Conservation (phyloP, 37 sponge, comb jelly and placozoan genomes). For the Spongilla lacustris region DNA sequence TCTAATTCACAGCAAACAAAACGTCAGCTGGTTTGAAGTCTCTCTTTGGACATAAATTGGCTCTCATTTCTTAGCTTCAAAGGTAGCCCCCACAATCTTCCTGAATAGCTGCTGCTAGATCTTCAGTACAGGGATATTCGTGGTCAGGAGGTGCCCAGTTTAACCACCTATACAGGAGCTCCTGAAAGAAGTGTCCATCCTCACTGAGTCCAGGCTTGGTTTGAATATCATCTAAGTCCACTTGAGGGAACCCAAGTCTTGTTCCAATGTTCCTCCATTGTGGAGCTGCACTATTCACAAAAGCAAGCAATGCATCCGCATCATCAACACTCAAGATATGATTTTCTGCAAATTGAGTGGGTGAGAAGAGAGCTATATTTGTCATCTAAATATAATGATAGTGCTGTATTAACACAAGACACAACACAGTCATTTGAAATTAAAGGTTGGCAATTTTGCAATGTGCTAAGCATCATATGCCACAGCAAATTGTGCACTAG, state of each 20-base stretch:
- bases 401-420: too few species aligned
- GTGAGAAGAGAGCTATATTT: too few species aligned
- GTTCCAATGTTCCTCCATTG: background rate
- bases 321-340: background rate
- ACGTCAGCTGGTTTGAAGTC: too few species aligned
- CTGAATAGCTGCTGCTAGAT: background rate
- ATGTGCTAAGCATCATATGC: too few species aligned
- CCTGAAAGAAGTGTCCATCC: background rate
- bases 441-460: too few species aligned
- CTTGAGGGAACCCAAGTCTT: background rate
- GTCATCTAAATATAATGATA: too few species aligned
- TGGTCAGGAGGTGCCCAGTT: background rate
- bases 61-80: background rate
- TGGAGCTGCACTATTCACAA: background rate
- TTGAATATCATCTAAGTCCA: background rate
- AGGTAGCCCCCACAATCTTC: background rate
- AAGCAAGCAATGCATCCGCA: background rate
- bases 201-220: background rate
- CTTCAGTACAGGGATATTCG: background rate
- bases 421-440: too few species aligned
- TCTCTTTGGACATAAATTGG: background rate
- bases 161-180: background rate
- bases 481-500: too few species aligned
- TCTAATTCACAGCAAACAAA: too few species aligned
- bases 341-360: too few species aligned